These are phyloP conservation scores for Lepidotrigona ventralis DNA, from an alignment of 1,140 invertebrate genomes.

Conservation along the genomic window DNA sequence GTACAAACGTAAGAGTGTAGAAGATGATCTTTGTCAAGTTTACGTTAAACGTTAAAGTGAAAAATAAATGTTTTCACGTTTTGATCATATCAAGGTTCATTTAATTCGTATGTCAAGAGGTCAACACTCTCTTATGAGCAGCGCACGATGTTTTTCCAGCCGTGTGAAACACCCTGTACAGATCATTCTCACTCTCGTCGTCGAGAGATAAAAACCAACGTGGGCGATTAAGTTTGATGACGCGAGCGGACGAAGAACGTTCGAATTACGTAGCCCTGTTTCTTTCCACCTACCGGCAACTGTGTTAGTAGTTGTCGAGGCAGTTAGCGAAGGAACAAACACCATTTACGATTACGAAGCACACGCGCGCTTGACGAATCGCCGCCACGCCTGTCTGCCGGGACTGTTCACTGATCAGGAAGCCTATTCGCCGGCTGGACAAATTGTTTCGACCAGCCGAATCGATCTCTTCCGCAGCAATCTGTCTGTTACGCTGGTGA, in stretches of 20 bases:
- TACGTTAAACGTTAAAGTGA: no score
- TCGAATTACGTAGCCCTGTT: neutral
- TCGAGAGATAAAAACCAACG: neutral
- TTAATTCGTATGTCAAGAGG: no score
- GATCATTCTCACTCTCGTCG: neutral
- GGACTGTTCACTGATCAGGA: slow-evolving; percentile 48
- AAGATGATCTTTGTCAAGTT: no score
- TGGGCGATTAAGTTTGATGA: neutral
- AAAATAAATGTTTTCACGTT: no score
- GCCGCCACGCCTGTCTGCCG: slow-evolving; percentile 53
- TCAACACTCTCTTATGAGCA: no score
- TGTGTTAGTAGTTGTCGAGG: neutral
- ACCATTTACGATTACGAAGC: slow-evolving; percentile 12
- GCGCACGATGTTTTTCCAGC: no score
- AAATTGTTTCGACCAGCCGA: slow-evolving; percentile 61
- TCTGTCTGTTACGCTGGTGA: slow-evolving; percentile 13
- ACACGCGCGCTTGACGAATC: slow-evolving; percentile 50
- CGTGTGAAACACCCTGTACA: no score
- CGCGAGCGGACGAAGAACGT: neutral
- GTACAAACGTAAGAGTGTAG: no score
- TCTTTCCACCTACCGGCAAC: neutral
- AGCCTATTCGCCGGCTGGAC: slow-evolving; percentile 48
- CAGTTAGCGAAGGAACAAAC: slow-evolving; percentile 11
- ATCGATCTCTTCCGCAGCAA: slow-evolving; percentile 59
- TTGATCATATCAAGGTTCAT: no score